Evolutionary conservation across 2,113 vertebrate species (phyloP).

Genomic region (Saccopteryx bilineata): DNA sequence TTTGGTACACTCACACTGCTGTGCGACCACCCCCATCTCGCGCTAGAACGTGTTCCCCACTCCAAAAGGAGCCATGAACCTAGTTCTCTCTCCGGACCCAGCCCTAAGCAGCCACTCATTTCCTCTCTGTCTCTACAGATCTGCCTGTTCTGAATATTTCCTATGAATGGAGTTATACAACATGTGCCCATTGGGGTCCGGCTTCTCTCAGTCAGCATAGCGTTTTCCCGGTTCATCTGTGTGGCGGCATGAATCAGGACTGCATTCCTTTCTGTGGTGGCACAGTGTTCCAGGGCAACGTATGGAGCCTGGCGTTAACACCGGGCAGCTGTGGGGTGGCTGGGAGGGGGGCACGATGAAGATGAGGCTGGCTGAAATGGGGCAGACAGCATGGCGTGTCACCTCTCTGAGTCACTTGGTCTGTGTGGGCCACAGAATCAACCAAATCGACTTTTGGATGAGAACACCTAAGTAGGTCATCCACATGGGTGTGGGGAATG

Average conservation of each 20-base stretch:
- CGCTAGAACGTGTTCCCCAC: not conserved
- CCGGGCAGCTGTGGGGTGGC: rapidly evolving
- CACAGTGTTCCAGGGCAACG: rapidly evolving
- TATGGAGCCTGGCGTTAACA: not conserved
- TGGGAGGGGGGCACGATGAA: not conserved
- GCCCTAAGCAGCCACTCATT: not conserved
- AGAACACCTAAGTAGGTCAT: not conserved
- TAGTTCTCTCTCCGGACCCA: not conserved
- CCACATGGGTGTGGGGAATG: not conserved
- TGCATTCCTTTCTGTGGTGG: not conserved
- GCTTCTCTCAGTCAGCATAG: not conserved
- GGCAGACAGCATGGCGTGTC: rapidly evolving
- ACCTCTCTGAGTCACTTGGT: not conserved
- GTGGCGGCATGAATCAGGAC: rapidly evolving
- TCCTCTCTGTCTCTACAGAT: not conserved
- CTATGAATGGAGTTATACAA: rapidly evolving
- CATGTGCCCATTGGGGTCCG: rapidly evolving
- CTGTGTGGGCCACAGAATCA: not conserved
- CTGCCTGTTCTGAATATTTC: not conserved
- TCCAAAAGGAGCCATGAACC: rapidly evolving
- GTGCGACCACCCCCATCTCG: rapidly evolving
- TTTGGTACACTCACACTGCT: rapidly evolving
- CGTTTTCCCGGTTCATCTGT: rapidly evolving
- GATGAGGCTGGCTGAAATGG: not conserved
- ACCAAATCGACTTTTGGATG: not conserved